Base-by-base conservation (phyloP, 2,797 vertebrate species). In the Anniella stebbinsi region DNA sequence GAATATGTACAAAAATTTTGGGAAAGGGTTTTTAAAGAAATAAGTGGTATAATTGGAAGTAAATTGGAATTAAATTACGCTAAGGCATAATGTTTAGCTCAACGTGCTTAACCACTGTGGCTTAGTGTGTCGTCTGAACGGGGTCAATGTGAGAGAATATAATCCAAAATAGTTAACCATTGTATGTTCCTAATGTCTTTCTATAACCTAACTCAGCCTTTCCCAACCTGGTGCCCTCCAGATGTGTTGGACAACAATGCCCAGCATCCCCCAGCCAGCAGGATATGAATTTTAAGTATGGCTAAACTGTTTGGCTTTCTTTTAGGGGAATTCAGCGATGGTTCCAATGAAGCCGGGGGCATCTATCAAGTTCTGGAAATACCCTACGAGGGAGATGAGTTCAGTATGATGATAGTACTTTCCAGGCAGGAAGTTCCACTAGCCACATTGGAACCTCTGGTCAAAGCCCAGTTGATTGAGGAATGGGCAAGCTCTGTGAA, bases 311-410 rank as follows among this genome's bases (percentile, higher is more conserved):
- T 72, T 45, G 18, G 51, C 84, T 92, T 2, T 90, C 28, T 89
- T 95, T 17, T 85, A 99, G 99, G 99, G 45, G 99, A 99, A 96
- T 99, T 99, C 96, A 99, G 98, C 41, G 99, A 99, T 69, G 99
- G 99, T 86, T 98, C 98, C 75, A 98, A 99, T 66, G 99, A 99
- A 95, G 99, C 99, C 0, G 99, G 99, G 0, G 99, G 99, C 11
- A 98, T 99, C 90, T 99, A 99, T 95, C 99, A 99, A 97, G 99
- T 99, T 36, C 93, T 99, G 94, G 99, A 99, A 97, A 99, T 99
- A 95, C 98, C 98, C 0, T 99, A 99, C 3, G 98, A 99, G 88
- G 98, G 98, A 28, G 98, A 99, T 80, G 98, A 98, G 90, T 97
- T 99, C 91, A 98, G 98, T 94, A 99, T 99, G 98, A 98, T 99